Evolutionary conservation across 2,888 invertebrate genomes (phyloP).

Genomic region (Ophion slaviceki): DNA sequence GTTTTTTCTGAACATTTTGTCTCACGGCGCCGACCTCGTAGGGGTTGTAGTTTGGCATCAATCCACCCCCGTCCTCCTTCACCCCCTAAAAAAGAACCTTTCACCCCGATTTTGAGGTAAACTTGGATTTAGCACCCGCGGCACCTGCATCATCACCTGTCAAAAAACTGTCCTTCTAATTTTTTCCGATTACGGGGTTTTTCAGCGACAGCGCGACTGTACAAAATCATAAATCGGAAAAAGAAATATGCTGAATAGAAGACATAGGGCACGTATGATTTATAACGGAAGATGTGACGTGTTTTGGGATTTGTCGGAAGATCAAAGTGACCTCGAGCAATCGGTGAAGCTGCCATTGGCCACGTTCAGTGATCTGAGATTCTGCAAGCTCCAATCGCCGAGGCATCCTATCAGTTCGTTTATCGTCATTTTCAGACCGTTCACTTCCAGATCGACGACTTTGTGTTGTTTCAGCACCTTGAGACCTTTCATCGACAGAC

Average conservation of each 20-base stretch:
- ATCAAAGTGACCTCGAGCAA: constrained; percentile 83
- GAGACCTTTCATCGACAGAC: constrained; percentile 86
- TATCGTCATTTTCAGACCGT: constrained; percentile 85
- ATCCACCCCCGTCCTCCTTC: too few relatives aligned
- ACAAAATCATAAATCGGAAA: too few relatives aligned
- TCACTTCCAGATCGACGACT: constrained; percentile 86
- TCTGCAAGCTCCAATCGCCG: constrained; percentile 87
- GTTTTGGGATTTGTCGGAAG: constrained; percentile 51
- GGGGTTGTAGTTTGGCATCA: too few relatives aligned
- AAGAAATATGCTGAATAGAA: not conserved
- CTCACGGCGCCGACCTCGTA: too few relatives aligned
- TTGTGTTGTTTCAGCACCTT: constrained; percentile 87
- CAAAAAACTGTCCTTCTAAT: too few relatives aligned
- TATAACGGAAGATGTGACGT: constrained; percentile 1
- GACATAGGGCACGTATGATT: not conserved
- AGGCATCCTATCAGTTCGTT: constrained; percentile 88
- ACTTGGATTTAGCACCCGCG: too few relatives aligned
- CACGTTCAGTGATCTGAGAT: constrained; percentile 87
- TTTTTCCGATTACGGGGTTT: too few relatives aligned
- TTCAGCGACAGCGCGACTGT: too few relatives aligned
- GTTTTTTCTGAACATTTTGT: too few relatives aligned
- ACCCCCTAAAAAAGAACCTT: too few relatives aligned
- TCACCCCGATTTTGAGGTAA: too few relatives aligned
- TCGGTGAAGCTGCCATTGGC: constrained; percentile 87
- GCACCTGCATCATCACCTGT: too few relatives aligned